Evolutionary conservation across 2,888 invertebrate genomes (phyloP), one percentile per base, ranked within the genome.

Genomic region (Machimus rusticus): DNA sequence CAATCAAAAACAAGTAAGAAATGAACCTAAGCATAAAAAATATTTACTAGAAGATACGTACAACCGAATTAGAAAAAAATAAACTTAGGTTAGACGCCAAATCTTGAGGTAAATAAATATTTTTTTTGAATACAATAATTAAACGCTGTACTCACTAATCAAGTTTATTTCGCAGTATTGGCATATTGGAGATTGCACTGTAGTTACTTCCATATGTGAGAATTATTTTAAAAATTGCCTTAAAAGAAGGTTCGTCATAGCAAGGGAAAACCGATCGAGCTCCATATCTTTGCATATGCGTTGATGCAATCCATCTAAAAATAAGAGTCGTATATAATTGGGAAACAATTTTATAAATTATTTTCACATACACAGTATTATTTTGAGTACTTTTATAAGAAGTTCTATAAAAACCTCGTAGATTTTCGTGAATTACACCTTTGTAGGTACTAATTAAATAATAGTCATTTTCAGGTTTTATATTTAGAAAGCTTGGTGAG

Each of bases 261-360:
- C 96, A 96, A 0, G 97, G 97, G 91, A 96, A 96, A 0, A 95
- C 95, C 12, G 94, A 93, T 0, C 96, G 94, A 0, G 95, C 95
- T 88, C 94, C 94, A 0, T 94, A 94, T 0, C 96, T 94, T 90
- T 96, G 95, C 86, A 96, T 94, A 89, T 96, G 96, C 0, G 96
- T 78, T 16, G 78, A 39, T 34, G 78, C 78, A 19, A 78, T 43
- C 78, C 78, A 78, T 23, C 78, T 78, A 78, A 43, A 51, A 74
- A 12, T 5, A 74, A 46, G 78, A 74, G 1, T 5, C 6, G 12
- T 74, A 74, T 28, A 31, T 23, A 31, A 74, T 14, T 19, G 74
- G n/a, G 6, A 23, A 16, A 9, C 0, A n/a, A 4, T 74, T 74
- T 9, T 74, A 28, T 23, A 19, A 43, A 43, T 51, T 16, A n/a